Evolutionary conservation across 2,888 invertebrate species (phyloP).

Genomic region (Oxycera nigricornis): DNA sequence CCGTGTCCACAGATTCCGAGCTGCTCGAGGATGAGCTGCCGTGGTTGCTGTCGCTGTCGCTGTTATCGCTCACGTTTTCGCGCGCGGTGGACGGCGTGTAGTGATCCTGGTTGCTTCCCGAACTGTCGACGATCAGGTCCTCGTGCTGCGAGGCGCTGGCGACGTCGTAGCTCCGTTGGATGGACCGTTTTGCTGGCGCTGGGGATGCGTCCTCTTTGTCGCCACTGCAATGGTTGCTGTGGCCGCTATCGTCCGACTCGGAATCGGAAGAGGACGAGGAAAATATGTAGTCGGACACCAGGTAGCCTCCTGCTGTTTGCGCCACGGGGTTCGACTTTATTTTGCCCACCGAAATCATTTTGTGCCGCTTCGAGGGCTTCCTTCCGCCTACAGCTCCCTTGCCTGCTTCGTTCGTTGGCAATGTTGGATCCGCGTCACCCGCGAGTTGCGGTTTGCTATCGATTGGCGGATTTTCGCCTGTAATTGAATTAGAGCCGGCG

Average conservation of each 20-base stretch:
- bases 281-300: constrained; percentile 66
- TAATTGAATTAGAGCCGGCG: constrained; percentile 44
- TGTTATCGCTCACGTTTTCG: constrained; percentile 41
- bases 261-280: constrained; percentile 64
- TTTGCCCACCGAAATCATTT: constrained; percentile 52
- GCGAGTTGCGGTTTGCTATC: constrained; percentile 1
- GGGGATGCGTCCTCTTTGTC: constrained; percentile 53
- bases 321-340: constrained; percentile 42
- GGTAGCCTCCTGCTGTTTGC: constrained; percentile 57
- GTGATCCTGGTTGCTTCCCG: constrained; percentile 48
- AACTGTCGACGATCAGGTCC: constrained; percentile 46
- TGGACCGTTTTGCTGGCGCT: constrained; percentile 48
- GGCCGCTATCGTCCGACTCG: constrained; percentile 63
- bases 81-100: constrained; percentile 56
- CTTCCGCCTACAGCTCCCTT: constrained; percentile 22
- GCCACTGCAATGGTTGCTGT: constrained; percentile 31
- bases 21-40: constrained; percentile 61
- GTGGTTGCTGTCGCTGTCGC: constrained; percentile 49
- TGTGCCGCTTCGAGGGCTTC: constrained; percentile 40
- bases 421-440: background rate
- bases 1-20: constrained; percentile 62
- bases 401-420: background rate
- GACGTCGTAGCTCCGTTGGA: constrained; percentile 58
- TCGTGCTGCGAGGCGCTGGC: constrained; percentile 50
- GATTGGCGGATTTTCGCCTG: constrained; percentile 28